phyloP scores from a whole-genome alignment of 1,140 invertebrate species.

The Calosoma granatense region DNA sequence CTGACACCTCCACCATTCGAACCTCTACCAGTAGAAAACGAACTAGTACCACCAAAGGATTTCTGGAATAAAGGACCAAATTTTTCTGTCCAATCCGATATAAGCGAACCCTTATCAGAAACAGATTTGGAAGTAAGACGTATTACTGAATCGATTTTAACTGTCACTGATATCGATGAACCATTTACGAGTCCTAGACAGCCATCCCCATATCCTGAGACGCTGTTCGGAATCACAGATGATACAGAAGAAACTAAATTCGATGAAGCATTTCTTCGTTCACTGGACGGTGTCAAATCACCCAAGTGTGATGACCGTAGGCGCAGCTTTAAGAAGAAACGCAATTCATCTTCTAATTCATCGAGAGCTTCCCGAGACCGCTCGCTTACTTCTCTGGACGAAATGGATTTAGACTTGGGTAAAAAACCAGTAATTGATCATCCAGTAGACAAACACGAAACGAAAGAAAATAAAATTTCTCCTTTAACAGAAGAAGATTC shows the following conservation, averaged over 20 bases:
- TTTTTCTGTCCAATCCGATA: neutral
- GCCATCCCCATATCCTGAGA: neutral
- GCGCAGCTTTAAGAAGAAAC: neutral
- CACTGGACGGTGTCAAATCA: neutral
- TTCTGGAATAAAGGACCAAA: neutral
- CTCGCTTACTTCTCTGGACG: neutral
- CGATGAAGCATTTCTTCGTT: neutral
- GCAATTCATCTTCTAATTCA: neutral
- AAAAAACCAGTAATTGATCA: neutral
- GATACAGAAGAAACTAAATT: neutral
- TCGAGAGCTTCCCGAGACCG: neutral
- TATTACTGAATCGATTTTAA: neutral
- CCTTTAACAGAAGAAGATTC: neutral
- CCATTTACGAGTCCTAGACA: neutral
- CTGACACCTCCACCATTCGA: neutral
- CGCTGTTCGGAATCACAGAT: neutral
- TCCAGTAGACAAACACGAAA: neutral
- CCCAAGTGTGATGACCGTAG: neutral
- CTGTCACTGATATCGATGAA: neutral
- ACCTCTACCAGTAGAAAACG: neutral
- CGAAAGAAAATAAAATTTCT: neutral
- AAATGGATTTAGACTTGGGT: neutral
- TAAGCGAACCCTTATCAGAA: neutral
- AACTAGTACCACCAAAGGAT: neutral
- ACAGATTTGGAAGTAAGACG: neutral